Conservation (phyloP, 2,113 vertebrate species). For the Hydrolagus affinis region DNA sequence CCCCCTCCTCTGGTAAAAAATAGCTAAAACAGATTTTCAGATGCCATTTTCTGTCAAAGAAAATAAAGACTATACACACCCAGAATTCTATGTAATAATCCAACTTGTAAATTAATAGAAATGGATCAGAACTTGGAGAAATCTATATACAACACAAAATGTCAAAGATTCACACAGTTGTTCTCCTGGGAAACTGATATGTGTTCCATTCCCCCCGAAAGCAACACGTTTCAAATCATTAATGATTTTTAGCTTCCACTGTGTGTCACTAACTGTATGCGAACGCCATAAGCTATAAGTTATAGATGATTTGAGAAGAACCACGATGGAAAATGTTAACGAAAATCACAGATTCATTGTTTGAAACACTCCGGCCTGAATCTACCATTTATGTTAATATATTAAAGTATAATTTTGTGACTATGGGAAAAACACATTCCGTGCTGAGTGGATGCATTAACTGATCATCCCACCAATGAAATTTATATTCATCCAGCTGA, state of each 20-base stretch:
- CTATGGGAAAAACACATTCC: too few species aligned
- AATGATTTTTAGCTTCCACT: not conserved
- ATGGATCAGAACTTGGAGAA: not conserved
- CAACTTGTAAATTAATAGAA: not conserved
- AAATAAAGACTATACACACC: not conserved
- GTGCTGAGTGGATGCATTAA: too few species aligned
- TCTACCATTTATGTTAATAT: too few species aligned
- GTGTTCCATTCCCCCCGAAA: not conserved
- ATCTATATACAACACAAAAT: not conserved
- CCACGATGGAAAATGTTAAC: too few species aligned
- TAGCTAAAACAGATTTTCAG: not conserved
- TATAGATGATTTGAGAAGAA: too few species aligned
- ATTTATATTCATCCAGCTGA: not conserved
- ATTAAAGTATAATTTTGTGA: too few species aligned
- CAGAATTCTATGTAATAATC: not conserved
- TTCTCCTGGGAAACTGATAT: not conserved
- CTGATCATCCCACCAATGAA: too few species aligned
- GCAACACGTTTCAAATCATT: not conserved
- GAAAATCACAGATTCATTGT: too few species aligned
- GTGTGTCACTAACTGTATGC: too few species aligned
- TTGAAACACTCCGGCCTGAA: too few species aligned
- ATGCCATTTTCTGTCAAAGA: not conserved
- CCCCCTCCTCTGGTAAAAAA: slow-evolving; percentile 11
- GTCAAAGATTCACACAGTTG: not conserved
- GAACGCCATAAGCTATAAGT: too few species aligned